Base-by-base conservation (phyloP, 2,797 vertebrate genomes). In the Limnodromus scolopaceus region DNA sequence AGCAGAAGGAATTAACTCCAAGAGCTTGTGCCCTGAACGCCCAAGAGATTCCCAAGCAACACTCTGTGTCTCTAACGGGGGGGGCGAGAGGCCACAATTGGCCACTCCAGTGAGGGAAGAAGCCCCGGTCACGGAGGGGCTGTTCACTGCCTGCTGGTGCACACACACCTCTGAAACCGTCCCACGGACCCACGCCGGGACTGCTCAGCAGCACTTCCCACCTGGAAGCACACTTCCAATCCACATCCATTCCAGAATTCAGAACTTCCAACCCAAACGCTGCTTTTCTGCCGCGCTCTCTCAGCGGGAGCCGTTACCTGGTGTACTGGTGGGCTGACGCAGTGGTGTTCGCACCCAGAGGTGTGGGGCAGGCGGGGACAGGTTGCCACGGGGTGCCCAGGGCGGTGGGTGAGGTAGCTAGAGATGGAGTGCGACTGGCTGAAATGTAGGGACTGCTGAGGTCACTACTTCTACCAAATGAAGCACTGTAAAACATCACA, bases 381-480 rank as follows among this genome's bases (percentile, higher is more conserved):
- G 97, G 97, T 70, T 97, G 98, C 97, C 98, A 96, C 96, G 78
- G 97, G 96, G 87, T 94, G 97, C 98, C 97, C 96, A 6, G 54
- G 79, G 97, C 98, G 97, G 97, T 69, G 97, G 97, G 97, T 98
- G 98, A 98, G 98, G 98, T 97, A 96, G 97, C 97, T 96, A 98
- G 95, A 97, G 98, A 97, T 97, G 97, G 93, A 98, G 93, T 97
- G 96, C 95, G 68, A 97, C 79, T 98, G 97, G 98, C 97, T 97
- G 98, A 98, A 97, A 98, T 97, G 97, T 97, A 98, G 98, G 98
- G 98, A 93, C 96, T 98, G 96, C 94, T 96, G 97, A 97, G 97
- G 97, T 98, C 98, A 98, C 97, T 98, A 97, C 97, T 97, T 94
- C 97, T 97, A 98, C 97, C 98, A 97, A 98, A 97, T 92, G 98